phyloP scores from a whole-genome alignment of 2,888 invertebrate species.

The Esperia sulphurella region DNA sequence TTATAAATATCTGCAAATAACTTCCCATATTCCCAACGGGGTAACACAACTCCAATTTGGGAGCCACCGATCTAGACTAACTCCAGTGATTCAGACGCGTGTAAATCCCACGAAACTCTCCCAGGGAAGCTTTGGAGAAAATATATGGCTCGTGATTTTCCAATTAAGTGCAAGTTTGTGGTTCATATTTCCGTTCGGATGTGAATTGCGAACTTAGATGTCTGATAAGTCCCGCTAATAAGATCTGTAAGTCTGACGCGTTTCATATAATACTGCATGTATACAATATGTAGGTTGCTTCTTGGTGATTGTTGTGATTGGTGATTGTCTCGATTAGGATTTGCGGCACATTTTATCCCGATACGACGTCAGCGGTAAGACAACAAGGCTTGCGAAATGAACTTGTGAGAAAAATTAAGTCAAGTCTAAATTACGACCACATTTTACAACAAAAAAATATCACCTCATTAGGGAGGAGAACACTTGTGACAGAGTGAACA shows the following conservation, averaged over 20 bases:
- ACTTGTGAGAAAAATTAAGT: too few relatives aligned
- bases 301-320: too few relatives aligned
- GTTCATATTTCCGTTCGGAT: constrained; percentile 55
- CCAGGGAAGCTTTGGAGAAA: constrained; percentile 32
- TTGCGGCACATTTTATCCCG: too few relatives aligned
- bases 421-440: too few relatives aligned
- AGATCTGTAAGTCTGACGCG: neutral
- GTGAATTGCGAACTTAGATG: constrained; percentile 32
- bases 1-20: neutral
- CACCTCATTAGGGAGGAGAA: too few relatives aligned
- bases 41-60: constrained; percentile 2
- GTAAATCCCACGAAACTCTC: constrained; percentile 35
- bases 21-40: neutral
- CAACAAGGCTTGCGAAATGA: too few relatives aligned
- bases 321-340: too few relatives aligned
- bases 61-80: constrained; percentile 19
- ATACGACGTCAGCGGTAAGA: too few relatives aligned
- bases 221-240: neutral
- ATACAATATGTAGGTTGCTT: neutral
- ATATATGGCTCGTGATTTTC: constrained; percentile 65
- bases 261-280: neutral
- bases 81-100: constrained; percentile 33
- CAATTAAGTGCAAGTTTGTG: constrained; percentile 61
- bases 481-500: too few relatives aligned
- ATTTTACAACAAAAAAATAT: too few relatives aligned